These are phyloP conservation scores for Phorcus lineatus DNA, from an alignment of 2,888 invertebrate species.

Conservation along the genomic window DNA sequence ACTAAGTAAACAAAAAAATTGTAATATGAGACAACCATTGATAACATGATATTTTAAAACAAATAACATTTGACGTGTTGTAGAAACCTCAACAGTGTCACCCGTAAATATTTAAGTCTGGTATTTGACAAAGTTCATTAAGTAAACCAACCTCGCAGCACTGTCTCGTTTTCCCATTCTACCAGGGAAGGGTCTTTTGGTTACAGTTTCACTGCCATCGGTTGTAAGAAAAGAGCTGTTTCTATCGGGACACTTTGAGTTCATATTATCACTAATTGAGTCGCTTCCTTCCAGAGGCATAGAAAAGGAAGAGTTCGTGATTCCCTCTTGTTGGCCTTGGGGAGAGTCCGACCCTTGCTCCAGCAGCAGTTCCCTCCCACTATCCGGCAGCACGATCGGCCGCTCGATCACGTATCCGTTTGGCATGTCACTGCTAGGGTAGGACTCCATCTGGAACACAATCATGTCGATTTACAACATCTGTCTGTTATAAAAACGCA, in stretches of 20 bases:
- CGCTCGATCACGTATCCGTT: constrained; percentile 24
- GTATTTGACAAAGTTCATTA: no score
- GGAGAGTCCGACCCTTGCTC: neutral
- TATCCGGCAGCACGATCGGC: constrained; percentile 17
- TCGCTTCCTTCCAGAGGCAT: constrained; percentile 44
- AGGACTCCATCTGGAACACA: neutral
- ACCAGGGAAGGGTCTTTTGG: neutral
- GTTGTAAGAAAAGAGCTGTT: constrained; percentile 25
- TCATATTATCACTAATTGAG: constrained; percentile 54
- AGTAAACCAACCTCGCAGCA: constrained; percentile 8
- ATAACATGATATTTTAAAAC: no score
- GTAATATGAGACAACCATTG: no score
- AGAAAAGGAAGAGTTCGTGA: constrained; percentile 50
- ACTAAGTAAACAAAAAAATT: no score
- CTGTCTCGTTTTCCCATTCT: constrained; percentile 26
- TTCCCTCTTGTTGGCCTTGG: constrained; percentile 31
- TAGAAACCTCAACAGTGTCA: no score
- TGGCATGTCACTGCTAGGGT: neutral
- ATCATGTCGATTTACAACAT: neutral
- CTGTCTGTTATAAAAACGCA: no score
- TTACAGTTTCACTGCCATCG: constrained; percentile 28
- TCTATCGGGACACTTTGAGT: constrained; percentile 37
- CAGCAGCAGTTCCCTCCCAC: neutral
- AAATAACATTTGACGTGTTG: no score
- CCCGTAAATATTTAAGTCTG: no score